Percentiles rank a stretch among this genome's conserved stretches.
Conservation (phyloP, 2,113 vertebrate species). For the Bettongia penicillata region DNA sequence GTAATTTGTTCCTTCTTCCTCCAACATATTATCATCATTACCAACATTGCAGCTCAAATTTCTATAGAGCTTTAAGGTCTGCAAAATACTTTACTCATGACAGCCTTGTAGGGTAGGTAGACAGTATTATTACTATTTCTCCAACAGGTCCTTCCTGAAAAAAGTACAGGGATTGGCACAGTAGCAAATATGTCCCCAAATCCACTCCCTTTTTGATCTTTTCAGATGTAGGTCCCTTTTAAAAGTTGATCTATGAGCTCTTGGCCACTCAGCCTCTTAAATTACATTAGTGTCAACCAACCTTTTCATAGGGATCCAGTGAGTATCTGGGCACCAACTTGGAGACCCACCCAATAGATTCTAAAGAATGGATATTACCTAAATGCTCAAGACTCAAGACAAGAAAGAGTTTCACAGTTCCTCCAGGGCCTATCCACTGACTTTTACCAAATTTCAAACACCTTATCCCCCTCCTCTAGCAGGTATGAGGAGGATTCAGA, state of each 20-base stretch:
- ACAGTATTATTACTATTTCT: not conserved
- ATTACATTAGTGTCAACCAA: not conserved
- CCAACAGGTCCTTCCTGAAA: not conserved
- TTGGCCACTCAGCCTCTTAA: not conserved
- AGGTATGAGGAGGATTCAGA: not conserved
- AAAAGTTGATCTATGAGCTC: not conserved
- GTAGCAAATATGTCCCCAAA: not conserved
- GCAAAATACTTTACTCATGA: not conserved
- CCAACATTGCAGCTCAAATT: not conserved
- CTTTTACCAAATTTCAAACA: not conserved
- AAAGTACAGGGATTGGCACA: not conserved
- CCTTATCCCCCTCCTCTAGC: not conserved
- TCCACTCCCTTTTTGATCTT: not conserved
- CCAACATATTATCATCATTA: conserved; percentile 1
- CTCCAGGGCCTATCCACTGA: not conserved
- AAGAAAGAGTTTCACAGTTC: not conserved
- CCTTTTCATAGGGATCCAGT: not conserved
- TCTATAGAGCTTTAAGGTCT: not conserved
- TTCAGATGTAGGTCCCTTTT: not conserved
- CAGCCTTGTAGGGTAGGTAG: not conserved
- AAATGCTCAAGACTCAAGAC: not conserved
- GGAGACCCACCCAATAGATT: not conserved
- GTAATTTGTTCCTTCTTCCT: not conserved
- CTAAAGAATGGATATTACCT: not conserved
- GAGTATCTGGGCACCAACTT: not conserved